A percentile compares a stretch with the other conserved stretches of the same genome.
Evolutionary conservation across 2,888 invertebrate species (phyloP).

Genomic region (Thera britannica): DNA sequence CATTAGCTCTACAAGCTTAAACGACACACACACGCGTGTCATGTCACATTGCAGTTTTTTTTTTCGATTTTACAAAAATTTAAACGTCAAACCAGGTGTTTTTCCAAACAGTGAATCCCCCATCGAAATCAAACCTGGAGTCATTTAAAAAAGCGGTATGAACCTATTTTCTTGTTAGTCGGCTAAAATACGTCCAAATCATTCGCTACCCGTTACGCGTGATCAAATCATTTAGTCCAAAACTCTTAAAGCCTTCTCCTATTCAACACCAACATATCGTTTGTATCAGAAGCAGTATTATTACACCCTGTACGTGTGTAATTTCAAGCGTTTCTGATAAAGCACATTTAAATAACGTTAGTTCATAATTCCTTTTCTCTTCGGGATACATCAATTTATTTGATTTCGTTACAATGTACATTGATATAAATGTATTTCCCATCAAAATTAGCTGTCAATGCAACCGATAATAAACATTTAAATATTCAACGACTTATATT

Average conservation of each 20-base stretch:
- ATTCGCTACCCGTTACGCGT: no score
- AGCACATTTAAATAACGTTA: slow-evolving; percentile 60
- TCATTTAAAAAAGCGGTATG: background rate
- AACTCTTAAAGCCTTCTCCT: no score
- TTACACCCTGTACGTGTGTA: slow-evolving; percentile 6
- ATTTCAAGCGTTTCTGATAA: slow-evolving; percentile 58
- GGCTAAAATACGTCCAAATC: no score
- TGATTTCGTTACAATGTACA: background rate
- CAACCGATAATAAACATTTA: slow-evolving; percentile 5
- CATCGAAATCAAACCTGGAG: background rate
- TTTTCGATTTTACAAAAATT: no score
- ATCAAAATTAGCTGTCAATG: slow-evolving; percentile 13
- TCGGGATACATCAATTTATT: slow-evolving; percentile 51
- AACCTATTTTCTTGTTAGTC: no score
- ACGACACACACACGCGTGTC: no score
- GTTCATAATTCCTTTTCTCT: slow-evolving; percentile 76
- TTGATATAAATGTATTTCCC: slow-evolving; percentile 13
- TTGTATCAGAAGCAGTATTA: background rate
- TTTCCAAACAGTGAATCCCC: background rate
- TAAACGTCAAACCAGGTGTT: no score
- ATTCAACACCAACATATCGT: background rate
- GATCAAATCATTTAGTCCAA: no score
- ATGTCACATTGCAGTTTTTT: no score
- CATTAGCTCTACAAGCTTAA: no score
- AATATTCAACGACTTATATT: background rate